Conservation (phyloP, 2,888 invertebrate genomes). For the Drosophila buzzatii region DNA sequence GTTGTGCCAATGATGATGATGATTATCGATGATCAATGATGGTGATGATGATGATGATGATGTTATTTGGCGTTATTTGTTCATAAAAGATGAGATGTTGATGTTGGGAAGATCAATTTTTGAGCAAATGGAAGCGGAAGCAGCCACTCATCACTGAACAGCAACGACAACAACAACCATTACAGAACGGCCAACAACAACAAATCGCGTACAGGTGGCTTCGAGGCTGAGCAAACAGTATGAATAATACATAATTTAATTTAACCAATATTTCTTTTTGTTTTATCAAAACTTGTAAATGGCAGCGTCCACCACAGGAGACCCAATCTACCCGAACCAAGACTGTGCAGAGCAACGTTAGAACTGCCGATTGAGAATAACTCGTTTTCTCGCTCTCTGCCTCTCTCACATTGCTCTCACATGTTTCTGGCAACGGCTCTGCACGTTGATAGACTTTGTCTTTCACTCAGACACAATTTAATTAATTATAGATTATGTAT, state of each 20-base stretch:
- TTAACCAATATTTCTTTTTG: constrained; percentile 73
- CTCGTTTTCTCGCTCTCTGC: background rate
- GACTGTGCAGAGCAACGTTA: constrained; percentile 46
- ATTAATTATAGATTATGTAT: constrained; percentile 45
- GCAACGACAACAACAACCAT: constrained; percentile 26
- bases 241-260: constrained; percentile 83
- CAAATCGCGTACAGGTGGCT: constrained; percentile 65
- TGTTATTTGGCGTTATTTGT: constrained; percentile 34
- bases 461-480: constrained; percentile 21
- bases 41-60: constrained; percentile 44
- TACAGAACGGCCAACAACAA: constrained; percentile 39
- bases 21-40: constrained; percentile 44
- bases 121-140: constrained; percentile 40
- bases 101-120: constrained; percentile 52
- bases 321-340: constrained; percentile 28
- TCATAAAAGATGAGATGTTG: constrained; percentile 50
- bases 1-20: constrained; percentile 57
- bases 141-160: constrained; percentile 36
- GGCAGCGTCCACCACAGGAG: constrained; percentile 46
- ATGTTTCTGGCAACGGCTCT: constrained; percentile 47
- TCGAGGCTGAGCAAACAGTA: constrained; percentile 83
- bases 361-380: constrained; percentile 7
- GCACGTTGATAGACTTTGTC: constrained; percentile 45
- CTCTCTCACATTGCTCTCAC: constrained; percentile 41
- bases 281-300: constrained; percentile 55